A percentile compares a stretch with the other conserved stretches of the same genome.
Conservation (phyloP, 2,113 vertebrate species). For the Crotalus tigris region DNA sequence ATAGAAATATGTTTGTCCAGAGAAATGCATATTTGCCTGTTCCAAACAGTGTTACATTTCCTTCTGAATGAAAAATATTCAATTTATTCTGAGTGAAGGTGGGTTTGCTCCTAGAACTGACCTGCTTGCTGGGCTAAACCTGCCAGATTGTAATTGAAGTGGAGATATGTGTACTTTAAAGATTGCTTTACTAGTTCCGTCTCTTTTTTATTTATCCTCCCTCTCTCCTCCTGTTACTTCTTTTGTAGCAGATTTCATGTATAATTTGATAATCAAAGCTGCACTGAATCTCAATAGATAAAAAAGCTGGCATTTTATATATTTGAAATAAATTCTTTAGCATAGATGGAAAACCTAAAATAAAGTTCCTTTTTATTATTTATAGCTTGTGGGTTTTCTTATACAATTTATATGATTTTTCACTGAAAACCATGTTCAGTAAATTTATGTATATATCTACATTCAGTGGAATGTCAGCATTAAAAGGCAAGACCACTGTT, state of each 20-base stretch:
- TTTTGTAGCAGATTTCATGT: not conserved
- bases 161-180: not conserved
- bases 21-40: not conserved
- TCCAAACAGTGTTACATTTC: not conserved
- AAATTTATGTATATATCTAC: not conserved
- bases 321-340: not conserved
- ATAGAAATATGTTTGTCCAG: not conserved
- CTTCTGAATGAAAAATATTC: not conserved
- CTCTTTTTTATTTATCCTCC: not conserved
- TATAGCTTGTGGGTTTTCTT: not conserved
- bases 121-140: not conserved
- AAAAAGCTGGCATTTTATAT: not conserved
- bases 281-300: not conserved
- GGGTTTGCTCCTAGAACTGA: not conserved
- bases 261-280: not conserved
- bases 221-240: not conserved
- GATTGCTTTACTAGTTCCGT: not conserved
- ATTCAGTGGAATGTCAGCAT: not conserved
- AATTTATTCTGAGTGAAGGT: not conserved
- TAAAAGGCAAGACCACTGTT: not conserved
- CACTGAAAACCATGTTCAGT: not conserved
- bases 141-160: not conserved
- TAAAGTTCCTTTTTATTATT: not conserved
- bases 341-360: not conserved
- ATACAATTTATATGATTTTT: not conserved